Base-by-base conservation (phyloP, 1,140 invertebrate species). In the Eueides isabella region DNA sequence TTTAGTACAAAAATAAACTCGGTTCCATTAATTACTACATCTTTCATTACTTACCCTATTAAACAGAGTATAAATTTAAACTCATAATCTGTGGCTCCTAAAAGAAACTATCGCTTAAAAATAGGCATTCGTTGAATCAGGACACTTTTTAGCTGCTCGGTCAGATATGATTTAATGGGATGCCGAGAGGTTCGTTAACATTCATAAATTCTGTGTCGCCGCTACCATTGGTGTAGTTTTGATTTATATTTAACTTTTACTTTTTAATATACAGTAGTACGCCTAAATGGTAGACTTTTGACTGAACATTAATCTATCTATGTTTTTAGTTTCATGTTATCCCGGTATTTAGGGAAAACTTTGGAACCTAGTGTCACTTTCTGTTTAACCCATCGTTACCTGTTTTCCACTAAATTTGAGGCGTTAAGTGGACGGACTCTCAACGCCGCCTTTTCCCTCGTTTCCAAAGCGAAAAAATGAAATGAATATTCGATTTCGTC, bases 121-220 rank as follows among this genome's bases (percentile, higher is more conserved):
- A 89, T 89, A 89, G 67, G 55, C 68, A 67, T 86, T 86, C 83
- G 84, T 85, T 79, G 84, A 73, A 75, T 81, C 76, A 55, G 70
- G 80, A 75, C 67, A 84, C 82, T 87, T 88, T 88, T 90, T 87
- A 89, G 85, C 75, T 84, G 83, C 80, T 80, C 85, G 83, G 85
- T 86, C 87, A 88, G 87, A 90, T 90, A 89, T 90, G 88, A 92
- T 92, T 90, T 89, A 92, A 87, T 86, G 84, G 77, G 84, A 77
- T 81, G 85, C 72, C 84, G 82, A 89, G 84, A 88, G 82, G 72
- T 86, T 89, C 86, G 85, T 90, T 87, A 88, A 84, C 85, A 87
- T 89, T 85, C 84, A 90, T 90, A 90, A 92, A 89, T 90, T 85
- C 83, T 84, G 48, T 4, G 48, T 74, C 61, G n/a, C 75, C 76